Base-by-base conservation (phyloP, 2,797 vertebrate genomes). In the Cyclura pinguis region DNA sequence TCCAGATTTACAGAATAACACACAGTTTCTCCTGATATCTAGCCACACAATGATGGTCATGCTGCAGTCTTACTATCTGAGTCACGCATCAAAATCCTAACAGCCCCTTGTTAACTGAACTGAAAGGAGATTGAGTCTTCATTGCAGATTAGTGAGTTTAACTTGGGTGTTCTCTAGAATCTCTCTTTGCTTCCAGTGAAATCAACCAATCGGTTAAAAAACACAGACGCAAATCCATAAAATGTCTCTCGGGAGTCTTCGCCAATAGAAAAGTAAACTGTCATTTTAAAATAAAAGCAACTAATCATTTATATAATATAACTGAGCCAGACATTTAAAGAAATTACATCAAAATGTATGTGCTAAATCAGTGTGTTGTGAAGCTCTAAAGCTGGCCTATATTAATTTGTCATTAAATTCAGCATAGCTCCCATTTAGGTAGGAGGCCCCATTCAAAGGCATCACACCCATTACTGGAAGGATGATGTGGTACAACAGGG, bases 401-500 rank as follows among this genome's bases (percentile, higher is more conserved):
- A 12, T 93, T 95, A 96, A 96, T 95, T 95, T 96, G 93, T 80
- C 77, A 86, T 91, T 85, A 90, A 78, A 86, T 91, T 93, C 88
- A 90, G 81, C 91, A 90, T 74, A 47, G 78, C 87, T 59, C 76
- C 81, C 91, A 91, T 95, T 96, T 94, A 92, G 88, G 87, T 91
- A 90, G 94, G 91, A 83, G 94, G 82, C 85, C 95, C 52, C 92
- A 86, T 95, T 95, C 86, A 91, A 94, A 94, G 92, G 83, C 90
- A 95, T 73, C 90, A 72, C 89, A 84, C 16, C 14, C 94, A 94
- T 88, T 95, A 96, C 96, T 94, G 94, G 96, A 96, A 98, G 96
- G 96, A 97, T 96, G 93, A 95, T 96, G 96, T 96, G 97, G 96
- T 95, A 91, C 95, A 96, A 88, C 93, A 94, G 94, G 95, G 95